phyloP scores from a whole-genome alignment of 1,140 invertebrate species.

The Melanaphis sacchari region DNA sequence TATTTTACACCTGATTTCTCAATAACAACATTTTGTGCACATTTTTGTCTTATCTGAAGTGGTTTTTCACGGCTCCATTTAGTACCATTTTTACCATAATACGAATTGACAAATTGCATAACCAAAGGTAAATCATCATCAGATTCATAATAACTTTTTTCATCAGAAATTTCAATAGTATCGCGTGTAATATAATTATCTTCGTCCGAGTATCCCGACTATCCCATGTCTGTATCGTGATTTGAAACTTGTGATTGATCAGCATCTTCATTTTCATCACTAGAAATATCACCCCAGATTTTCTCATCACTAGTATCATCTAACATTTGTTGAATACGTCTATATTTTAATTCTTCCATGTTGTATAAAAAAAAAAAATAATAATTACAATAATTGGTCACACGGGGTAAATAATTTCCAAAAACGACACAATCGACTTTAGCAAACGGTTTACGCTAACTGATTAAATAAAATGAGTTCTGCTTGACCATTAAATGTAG shows the following conservation, averaged over 20 bases:
- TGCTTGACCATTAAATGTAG: no score
- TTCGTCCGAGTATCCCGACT: no score
- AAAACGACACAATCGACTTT: background rate
- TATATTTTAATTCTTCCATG: background rate
- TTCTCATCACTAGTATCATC: background rate
- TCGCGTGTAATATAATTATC: background rate
- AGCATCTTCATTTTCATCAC: background rate
- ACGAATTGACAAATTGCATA: no score
- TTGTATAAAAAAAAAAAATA: background rate
- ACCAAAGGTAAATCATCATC: no score
- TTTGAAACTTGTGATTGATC: background rate
- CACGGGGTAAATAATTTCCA: background rate
- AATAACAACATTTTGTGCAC: no score
- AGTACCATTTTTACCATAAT: no score
- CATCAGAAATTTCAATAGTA: background rate
- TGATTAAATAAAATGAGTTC: no score
- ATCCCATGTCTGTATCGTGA: no score
- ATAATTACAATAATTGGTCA: background rate
- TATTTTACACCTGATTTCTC: no score
- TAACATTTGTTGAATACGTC: background rate
- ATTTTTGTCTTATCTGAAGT: no score
- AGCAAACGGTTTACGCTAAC: no score
- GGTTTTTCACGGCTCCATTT: no score
- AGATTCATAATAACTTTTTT: background rate
- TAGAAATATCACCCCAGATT: background rate